A percentile compares a stretch with the other conserved stretches of the same genome.
These are phyloP conservation scores for Agonopterix subpropinquella DNA, from an alignment of 2,888 invertebrate genomes.

Conservation along the genomic window DNA sequence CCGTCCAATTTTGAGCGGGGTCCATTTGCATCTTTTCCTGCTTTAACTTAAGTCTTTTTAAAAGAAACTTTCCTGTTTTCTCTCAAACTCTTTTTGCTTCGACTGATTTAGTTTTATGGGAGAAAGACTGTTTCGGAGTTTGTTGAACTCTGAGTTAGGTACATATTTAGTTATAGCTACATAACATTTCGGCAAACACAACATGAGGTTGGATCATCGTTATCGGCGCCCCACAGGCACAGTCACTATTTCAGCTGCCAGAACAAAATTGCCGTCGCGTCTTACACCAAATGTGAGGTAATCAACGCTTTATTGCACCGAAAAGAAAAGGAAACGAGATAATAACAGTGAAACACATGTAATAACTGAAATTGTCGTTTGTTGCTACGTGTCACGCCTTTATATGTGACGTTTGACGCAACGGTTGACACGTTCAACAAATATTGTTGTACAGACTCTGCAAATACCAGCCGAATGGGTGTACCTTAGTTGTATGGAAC, in stretches of 20 bases:
- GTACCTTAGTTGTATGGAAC: conserved; percentile 37
- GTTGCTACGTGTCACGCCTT: conserved; percentile 62
- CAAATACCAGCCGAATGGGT: conserved; percentile 63
- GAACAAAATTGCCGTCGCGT: conserved; percentile 41
- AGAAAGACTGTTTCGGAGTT: too few relatives aligned
- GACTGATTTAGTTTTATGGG: background rate
- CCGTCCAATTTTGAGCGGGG: conserved; percentile 50
- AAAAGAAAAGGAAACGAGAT: conserved; percentile 60
- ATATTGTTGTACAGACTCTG: conserved; percentile 65
- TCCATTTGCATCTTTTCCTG: conserved; percentile 58
- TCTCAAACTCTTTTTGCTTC: conserved; percentile 11
- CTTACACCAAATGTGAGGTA: conserved; percentile 31
- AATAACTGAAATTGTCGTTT: conserved; percentile 58
- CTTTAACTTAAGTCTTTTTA: conserved; percentile 32
- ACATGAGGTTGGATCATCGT: conserved; percentile 24
- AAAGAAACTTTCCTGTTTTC: conserved; percentile 14
- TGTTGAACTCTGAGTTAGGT: too few relatives aligned
- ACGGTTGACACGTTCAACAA: conserved; percentile 70
- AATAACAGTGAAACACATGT: conserved; percentile 59
- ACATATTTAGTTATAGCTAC: too few relatives aligned
- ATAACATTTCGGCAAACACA: too few relatives aligned
- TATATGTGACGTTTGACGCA: conserved; percentile 65
- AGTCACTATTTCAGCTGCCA: conserved; percentile 43
- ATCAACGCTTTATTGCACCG: conserved; percentile 66
- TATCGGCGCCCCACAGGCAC: conserved; percentile 57